Conservation (phyloP, 2,797 vertebrate genomes). For the Taeniopygia guttata region DNA sequence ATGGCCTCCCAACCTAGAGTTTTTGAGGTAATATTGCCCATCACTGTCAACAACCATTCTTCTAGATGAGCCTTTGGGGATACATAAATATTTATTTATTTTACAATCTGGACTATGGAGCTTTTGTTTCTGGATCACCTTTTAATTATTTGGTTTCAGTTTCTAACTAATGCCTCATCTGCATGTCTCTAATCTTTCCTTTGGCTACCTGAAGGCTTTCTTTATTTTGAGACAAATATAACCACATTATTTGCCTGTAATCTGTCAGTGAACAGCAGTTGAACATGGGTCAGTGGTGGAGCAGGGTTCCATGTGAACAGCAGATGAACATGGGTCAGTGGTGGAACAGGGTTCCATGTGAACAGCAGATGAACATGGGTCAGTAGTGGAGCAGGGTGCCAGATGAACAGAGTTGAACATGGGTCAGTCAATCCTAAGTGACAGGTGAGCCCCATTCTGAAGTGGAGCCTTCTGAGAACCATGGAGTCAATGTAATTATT, state of each 20-base stretch:
- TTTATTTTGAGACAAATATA: neutral
- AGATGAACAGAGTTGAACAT: no score
- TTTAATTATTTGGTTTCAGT: neutral
- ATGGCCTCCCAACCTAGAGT: neutral
- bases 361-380: no score
- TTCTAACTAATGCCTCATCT: neutral
- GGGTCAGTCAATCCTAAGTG: no score
- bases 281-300: no score
- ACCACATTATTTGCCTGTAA: neutral
- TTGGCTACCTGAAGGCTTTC: neutral
- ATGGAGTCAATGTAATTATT: neutral
- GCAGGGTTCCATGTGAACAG: no score
- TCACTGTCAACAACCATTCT: neutral
- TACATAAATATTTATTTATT: neutral
- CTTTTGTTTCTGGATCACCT: neutral
- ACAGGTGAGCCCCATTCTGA: rapidly evolving
- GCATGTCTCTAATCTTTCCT: neutral
- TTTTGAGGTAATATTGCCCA: neutral
- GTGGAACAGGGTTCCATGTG: no score
- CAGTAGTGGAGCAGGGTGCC: no score
- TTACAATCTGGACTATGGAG: neutral
- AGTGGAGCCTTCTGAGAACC: neutral
- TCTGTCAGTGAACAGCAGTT: no score
- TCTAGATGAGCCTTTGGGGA: neutral
- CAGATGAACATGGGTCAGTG: no score